Evolutionary conservation across 1,140 invertebrate species (phyloP).

Genomic region (Nephotettix cincticeps): DNA sequence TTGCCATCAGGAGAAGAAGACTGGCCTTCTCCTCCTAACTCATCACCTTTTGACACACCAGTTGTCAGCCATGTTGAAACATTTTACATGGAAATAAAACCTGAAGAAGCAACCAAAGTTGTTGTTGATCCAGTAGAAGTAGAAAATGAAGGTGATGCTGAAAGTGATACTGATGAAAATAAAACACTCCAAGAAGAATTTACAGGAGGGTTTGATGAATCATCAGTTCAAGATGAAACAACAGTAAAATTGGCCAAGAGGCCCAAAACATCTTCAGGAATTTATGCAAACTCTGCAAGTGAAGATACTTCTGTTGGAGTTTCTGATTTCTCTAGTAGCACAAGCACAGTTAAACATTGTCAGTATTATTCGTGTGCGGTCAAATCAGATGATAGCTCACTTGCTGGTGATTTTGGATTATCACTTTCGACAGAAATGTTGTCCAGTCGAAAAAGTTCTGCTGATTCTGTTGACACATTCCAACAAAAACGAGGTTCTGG

Average conservation of each 20-base stretch:
- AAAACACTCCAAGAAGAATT: slow-evolving; percentile 55
- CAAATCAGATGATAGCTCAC: slow-evolving; percentile 40
- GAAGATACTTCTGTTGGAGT: slow-evolving; percentile 81
- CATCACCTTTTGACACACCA: slow-evolving; percentile 61
- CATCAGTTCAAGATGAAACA: slow-evolving; percentile 49
- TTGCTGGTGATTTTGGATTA: slow-evolving; percentile 38
- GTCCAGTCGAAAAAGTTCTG: slow-evolving; percentile 39
- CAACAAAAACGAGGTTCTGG: slow-evolving; percentile 13
- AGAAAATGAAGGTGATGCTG: slow-evolving; percentile 36
- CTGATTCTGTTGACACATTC: slow-evolving; percentile 35
- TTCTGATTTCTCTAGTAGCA: slow-evolving; percentile 75
- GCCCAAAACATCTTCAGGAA: slow-evolving; percentile 61
- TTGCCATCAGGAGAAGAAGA: slow-evolving; percentile 52
- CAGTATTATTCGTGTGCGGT: slow-evolving; percentile 36
- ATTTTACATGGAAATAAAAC: slow-evolving; percentile 75
- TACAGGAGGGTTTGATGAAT: slow-evolving; percentile 42
- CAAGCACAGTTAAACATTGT: slow-evolving; percentile 39
- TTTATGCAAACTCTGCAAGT: slow-evolving; percentile 64
- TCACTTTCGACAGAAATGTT: slow-evolving; percentile 40
- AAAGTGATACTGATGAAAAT: slow-evolving; percentile 40
- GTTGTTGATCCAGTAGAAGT: slow-evolving; percentile 48
- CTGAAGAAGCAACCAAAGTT: slow-evolving; percentile 68
- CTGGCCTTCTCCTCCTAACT: slow-evolving; percentile 72
- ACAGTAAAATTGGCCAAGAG: slow-evolving; percentile 74
- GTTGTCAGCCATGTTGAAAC: slow-evolving; percentile 80